A percentile compares a stretch with the other conserved stretches of the same genome.
phyloP scores from a whole-genome alignment of 2,113 vertebrate genomes.

The Neodon shergylaensis region DNA sequence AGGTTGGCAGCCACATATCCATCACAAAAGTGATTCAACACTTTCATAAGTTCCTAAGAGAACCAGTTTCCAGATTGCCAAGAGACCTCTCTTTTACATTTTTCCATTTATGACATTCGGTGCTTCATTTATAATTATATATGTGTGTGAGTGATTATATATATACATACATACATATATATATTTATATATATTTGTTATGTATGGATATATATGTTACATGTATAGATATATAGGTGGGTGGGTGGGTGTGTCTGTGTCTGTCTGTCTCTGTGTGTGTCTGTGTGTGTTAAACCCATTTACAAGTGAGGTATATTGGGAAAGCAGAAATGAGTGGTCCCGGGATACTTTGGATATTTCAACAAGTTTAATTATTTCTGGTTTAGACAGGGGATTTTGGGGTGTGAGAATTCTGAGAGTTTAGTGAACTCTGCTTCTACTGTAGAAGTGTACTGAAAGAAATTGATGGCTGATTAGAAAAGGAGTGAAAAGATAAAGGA shows the following conservation, averaged over 20 bases:
- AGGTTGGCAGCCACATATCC: neutral
- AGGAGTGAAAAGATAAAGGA: neutral
- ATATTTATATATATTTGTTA: neutral
- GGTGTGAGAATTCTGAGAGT: neutral
- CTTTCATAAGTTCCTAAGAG: neutral
- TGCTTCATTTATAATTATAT: neutral
- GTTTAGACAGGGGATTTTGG: fast-evolving
- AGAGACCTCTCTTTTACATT: neutral
- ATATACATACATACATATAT: neutral
- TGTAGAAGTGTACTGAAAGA: neutral
- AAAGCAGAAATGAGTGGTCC: neutral
- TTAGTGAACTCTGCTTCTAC: neutral
- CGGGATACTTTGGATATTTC: neutral
- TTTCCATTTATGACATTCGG: too few relatives aligned
- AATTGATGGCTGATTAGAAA: neutral
- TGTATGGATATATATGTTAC: neutral
- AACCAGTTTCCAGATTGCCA: too few relatives aligned
- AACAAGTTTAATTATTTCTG: neutral
- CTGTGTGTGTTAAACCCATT: neutral
- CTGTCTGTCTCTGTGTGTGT: too few relatives aligned
- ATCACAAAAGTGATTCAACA: neutral
- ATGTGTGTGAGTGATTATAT: neutral
- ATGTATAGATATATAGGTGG: too few relatives aligned
- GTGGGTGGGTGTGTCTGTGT: too few relatives aligned
- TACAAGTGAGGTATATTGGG: neutral